These are phyloP conservation scores for Thumatha senex DNA, from an alignment of 2,888 invertebrate species.

Conservation along the genomic window DNA sequence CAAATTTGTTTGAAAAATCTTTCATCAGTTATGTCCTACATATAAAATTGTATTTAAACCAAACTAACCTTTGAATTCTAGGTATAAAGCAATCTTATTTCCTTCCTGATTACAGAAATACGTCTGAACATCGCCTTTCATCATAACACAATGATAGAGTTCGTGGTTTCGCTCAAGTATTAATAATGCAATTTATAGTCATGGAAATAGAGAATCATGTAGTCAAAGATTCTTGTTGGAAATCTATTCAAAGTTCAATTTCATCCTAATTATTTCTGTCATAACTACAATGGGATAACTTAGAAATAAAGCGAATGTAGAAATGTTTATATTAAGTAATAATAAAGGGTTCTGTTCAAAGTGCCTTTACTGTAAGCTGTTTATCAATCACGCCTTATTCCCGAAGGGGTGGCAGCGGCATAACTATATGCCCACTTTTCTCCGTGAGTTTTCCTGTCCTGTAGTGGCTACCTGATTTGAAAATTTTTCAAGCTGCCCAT, in stretches of 20 bases:
- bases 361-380: no score
- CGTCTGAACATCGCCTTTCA: conserved; percentile 16
- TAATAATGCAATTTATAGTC: conserved; percentile 36
- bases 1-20: no score
- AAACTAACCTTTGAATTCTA: neutral
- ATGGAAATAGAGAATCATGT: conserved; percentile 19
- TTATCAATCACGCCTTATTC: no score
- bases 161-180: conserved; percentile 17
- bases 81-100: neutral
- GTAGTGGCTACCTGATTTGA: no score
- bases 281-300: conserved; percentile 26
- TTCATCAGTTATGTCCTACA: no score
- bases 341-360: conserved; percentile 16
- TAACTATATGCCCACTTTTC: no score
- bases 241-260: conserved; percentile 12
- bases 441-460: no score
- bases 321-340: conserved; percentile 33
- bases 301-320: conserved; percentile 6
- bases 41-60: conserved; percentile 6
- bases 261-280: conserved; percentile 28
- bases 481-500: no score
- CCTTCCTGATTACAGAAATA: neutral
- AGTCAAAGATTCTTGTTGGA: conserved; percentile 3
- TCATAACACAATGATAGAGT: conserved; percentile 22
- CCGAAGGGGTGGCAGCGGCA: no score